Base-by-base conservation (phyloP, 2,888 invertebrate genomes). In the Timema cristinae region DNA sequence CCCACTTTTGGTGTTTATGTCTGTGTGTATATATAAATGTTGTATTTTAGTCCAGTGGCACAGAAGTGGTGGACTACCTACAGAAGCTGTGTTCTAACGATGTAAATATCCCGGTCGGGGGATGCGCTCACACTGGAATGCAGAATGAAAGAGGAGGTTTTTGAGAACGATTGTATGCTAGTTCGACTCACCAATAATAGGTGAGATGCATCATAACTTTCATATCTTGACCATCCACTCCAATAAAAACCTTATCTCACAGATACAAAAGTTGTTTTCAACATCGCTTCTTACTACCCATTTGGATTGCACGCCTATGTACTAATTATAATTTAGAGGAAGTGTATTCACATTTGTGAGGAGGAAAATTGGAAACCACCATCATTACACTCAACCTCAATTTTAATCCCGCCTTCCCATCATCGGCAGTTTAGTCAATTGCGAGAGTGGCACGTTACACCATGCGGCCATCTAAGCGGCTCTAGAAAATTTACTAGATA, bases 121-220 rank as follows among this genome's bases (percentile, higher is more conserved):
- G 85, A 16, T 87, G 90, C 74, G 86, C 88, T 6, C 90, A 89
- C 77, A 89, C 90, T 0, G 90, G 90, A 56, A 90, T 90, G 90
- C 88, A 88, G 78, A 91, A 91, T 80, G 86, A 88, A 76, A 82
- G 84, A 72, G 90, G 90, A 54, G 90, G 90, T 49, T 91, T 91
- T 89, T 79, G 90, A 90, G 81, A 91, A 91, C 79, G 90, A 91
- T 79, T 90, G 90, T 78, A 88, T 90, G 83, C 81, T 91, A n/a
- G 88, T 90, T 2, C 83, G 90, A 50, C 84, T 88, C 77, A 81
- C 84, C 5, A 84, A 87, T 73, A 89, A 88, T 78, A 78, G 74
- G 73, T 72, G 15, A 16, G 63, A 50, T 71, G 48, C 47, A 69
- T 70, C 50, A 47, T n/a, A 66, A 47, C 63, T 50, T 13, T 16